These are phyloP conservation scores for Drosophila ficusphila DNA, from an alignment of 1,140 invertebrate genomes.

Conservation along the genomic window DNA sequence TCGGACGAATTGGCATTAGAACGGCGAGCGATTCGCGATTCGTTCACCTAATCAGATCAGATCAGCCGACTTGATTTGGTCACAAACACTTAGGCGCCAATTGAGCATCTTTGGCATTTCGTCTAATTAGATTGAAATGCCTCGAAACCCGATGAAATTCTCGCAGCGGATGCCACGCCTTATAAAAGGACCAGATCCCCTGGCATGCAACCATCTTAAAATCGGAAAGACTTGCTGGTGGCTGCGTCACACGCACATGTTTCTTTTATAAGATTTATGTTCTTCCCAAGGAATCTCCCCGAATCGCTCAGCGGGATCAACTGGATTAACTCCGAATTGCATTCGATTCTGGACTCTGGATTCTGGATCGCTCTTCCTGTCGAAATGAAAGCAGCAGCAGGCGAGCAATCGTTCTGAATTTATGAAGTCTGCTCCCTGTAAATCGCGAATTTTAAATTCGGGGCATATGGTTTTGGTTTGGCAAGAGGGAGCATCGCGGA, in stretches of 20 bases:
- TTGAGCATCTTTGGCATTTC: slow-evolving; percentile 80
- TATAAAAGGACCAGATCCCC: slow-evolving; percentile 3
- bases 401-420: slow-evolving; percentile 63
- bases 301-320: slow-evolving; percentile 67
- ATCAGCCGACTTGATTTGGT: slow-evolving; percentile 66
- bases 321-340: slow-evolving; percentile 25
- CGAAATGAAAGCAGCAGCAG: slow-evolving; percentile 76
- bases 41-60: slow-evolving; percentile 61
- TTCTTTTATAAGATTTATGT: slow-evolving; percentile 65
- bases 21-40: slow-evolving; percentile 31
- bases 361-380: slow-evolving; percentile 56
- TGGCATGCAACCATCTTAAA: slow-evolving; percentile 25
- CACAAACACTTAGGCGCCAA: slow-evolving; percentile 79
- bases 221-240: slow-evolving; percentile 44
- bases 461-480: slow-evolving; percentile 30
- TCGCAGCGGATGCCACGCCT: slow-evolving; percentile 46
- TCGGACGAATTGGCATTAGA: slow-evolving; percentile 56
- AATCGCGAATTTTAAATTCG: neutral
- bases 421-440: slow-evolving; percentile 22
- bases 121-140: slow-evolving; percentile 74
- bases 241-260: slow-evolving; percentile 59
- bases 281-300: slow-evolving; percentile 9
- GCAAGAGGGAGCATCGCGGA: slow-evolving; percentile 5
- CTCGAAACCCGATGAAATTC: slow-evolving; percentile 53
- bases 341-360: slow-evolving; percentile 53